phyloP scores from a whole-genome alignment of 2,888 invertebrate genomes.

The Ceratothoa steindachneri region DNA sequence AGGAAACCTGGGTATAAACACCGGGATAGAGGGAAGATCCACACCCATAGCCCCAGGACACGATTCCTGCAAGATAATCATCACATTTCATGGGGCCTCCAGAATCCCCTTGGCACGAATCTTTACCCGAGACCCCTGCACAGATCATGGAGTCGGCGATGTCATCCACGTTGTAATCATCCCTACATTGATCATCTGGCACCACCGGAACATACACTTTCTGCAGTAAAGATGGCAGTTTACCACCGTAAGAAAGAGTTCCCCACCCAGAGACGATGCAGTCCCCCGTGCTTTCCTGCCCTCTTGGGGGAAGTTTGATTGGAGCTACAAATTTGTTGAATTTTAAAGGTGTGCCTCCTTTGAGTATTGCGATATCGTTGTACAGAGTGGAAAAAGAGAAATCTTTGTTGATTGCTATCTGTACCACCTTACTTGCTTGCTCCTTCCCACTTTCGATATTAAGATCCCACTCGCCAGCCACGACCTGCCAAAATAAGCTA shows the following conservation, averaged over 20 bases:
- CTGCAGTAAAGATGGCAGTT: no score
- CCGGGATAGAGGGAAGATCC: no score
- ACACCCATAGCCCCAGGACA: no score
- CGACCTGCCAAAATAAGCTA: no score
- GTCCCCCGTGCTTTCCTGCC: conserved; percentile 18
- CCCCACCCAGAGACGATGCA: conserved; percentile 41
- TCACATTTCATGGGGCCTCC: no score
- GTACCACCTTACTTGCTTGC: conserved; percentile 51
- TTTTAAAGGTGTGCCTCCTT: conserved; percentile 16
- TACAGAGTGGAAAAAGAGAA: conserved; percentile 56
- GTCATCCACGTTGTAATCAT: conserved; percentile 15
- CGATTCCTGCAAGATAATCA: no score
- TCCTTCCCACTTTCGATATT: conserved; percentile 50
- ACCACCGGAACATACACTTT: conserved; percentile 42
- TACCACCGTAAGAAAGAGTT: no score
- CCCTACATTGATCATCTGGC: conserved; percentile 24
- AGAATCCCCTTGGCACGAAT: no score
- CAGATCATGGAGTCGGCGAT: no score
- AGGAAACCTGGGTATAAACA: no score
- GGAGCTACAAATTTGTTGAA: conserved; percentile 18
- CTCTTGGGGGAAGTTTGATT: conserved; percentile 11
- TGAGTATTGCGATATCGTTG: no score
- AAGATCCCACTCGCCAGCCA: conserved; percentile 52
- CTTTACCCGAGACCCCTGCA: no score
- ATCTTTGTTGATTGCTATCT: conserved; percentile 43